Evolutionary conservation across 1,140 invertebrate genomes (phyloP), one percentile per base, ranked within the genome.

Genomic region (Mya arenaria): DNA sequence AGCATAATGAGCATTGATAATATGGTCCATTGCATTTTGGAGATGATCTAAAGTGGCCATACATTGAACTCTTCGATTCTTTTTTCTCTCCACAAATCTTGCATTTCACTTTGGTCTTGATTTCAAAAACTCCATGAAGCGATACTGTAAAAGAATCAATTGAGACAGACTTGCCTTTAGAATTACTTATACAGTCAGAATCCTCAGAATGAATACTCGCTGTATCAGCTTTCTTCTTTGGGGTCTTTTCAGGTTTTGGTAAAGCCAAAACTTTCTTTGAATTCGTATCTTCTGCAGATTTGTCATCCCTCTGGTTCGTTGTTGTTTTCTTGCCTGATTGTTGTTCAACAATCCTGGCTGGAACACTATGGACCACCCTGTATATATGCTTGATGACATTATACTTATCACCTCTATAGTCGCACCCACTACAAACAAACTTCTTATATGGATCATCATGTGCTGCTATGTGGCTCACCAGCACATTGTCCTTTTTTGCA

Each of bases 31-130:
- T 82, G 37, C 79, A 82, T 56, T 73, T 52, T 28, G 36, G 41
- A 34, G 37, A 28, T 32, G 30, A 37, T 37, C 62, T 69, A 60
- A 82, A 66, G 66, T 82, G 79, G 28, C 37, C 10, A 62, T 82
- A 82, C 68, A 82, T 73, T 13, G 30, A 30, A 73, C 55, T 73
- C 41, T 48, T 73, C 52, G 66, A 73, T 23, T 82, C 79, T 10
- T 69, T 55, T 39, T 74, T 82, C 15, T 63, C 37, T 17, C 79
- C 79, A 32, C 79, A 82, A 55, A 32, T 58, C 56, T 82, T 82
- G 28, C 79, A 82, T 39, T 82, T 82, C n/a, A 25, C 63, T 28
- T 30, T 32, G 17, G 71, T 74, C 41, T 52, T 82, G 17, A 82
- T 66, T 48, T 56, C 69, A 72, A 30, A 72, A 17, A 72, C 30